Evolutionary conservation across 2,113 vertebrate species (phyloP).

Genomic region (Aythya baeri): DNA sequence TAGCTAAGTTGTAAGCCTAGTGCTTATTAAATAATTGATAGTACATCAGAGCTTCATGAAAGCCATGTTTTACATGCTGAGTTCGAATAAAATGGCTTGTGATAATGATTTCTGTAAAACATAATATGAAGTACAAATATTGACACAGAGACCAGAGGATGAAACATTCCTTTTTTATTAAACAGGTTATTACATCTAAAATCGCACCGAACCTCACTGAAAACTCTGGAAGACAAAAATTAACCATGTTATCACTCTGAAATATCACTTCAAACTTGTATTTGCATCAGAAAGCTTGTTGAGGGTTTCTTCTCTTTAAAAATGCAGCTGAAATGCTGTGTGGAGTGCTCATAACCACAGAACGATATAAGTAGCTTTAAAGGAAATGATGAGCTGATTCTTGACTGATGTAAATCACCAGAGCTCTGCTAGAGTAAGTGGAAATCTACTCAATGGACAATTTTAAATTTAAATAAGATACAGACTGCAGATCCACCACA

Average conservation of each 20-base stretch:
- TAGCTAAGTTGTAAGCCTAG: conserved; percentile 21
- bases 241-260: not conserved
- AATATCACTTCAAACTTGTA: not conserved
- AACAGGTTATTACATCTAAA: not conserved
- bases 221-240: not conserved
- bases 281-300: not conserved
- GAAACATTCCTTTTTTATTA: not conserved
- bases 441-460: conserved; percentile 50
- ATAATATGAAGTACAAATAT: not conserved
- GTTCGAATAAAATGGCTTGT: not conserved
- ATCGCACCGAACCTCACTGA: not conserved
- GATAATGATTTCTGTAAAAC: not conserved
- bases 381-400: conserved; percentile 62
- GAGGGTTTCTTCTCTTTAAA: conserved; percentile 6
- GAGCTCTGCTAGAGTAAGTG: conserved; percentile 43
- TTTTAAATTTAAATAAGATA: conserved; percentile 49
- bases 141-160: not conserved
- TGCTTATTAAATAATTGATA: conserved; percentile 27
- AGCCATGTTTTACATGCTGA: not conserved
- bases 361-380: conserved; percentile 35
- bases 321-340: conserved; percentile 14
- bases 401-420: conserved; percentile 61
- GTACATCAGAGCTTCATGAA: not conserved
- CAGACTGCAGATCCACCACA: conserved; percentile 1
- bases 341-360: conserved; percentile 57